phyloP scores from a whole-genome alignment of 2,888 invertebrate genomes.

The Phrixothrix hirtus region DNA sequence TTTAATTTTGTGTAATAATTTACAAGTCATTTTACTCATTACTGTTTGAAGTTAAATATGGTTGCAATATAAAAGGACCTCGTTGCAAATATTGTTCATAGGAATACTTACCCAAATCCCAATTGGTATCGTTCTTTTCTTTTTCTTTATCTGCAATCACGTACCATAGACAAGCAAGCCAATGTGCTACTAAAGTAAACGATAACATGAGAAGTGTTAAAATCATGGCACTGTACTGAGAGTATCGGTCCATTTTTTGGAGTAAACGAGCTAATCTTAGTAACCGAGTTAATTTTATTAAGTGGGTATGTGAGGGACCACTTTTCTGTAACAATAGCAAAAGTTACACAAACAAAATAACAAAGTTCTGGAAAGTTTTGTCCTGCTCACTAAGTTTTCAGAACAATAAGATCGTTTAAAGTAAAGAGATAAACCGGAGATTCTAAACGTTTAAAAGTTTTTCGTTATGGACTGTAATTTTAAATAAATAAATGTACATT shows the following conservation, averaged over 20 bases:
- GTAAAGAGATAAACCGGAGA: too few species aligned
- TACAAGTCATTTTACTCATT: too few species aligned
- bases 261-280: conserved; percentile 85
- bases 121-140: conserved; percentile 65
- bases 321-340: conserved; percentile 21
- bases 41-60: too few species aligned
- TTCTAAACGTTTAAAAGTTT: too few species aligned
- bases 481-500: too few species aligned
- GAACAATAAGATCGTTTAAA: too few species aligned
- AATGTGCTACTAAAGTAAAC: conserved; percentile 92
- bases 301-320: conserved; percentile 59
- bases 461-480: too few species aligned
- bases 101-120: conserved; percentile 83
- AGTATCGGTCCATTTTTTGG: conserved; percentile 96
- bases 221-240: conserved; percentile 94
- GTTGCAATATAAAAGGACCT: too few species aligned
- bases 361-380: too few species aligned
- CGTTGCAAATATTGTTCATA: too few species aligned
- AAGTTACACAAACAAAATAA: conserved; percentile 1
- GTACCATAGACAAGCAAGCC: conserved; percentile 97
- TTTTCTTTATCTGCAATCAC: conserved; percentile 91
- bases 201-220: conserved; percentile 91
- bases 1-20: too few species aligned
- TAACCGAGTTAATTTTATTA: conserved; percentile 89
- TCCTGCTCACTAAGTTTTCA: too few species aligned